Evolutionary conservation across 1,140 invertebrate species (phyloP).

Genomic region (Drosophila aff.): DNA sequence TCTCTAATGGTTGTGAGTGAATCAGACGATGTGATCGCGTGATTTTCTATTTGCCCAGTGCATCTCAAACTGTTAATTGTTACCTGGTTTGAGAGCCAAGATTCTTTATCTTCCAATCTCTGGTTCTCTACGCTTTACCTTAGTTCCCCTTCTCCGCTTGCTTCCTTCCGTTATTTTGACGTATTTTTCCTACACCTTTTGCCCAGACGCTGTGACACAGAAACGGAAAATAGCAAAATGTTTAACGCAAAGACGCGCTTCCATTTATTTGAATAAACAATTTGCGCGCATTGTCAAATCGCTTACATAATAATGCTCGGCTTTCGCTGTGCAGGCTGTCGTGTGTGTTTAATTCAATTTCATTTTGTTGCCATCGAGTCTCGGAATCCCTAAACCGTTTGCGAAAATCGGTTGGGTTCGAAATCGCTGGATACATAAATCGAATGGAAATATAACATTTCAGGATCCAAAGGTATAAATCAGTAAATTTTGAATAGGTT

Average conservation of each 20-base stretch:
- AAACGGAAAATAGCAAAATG: slow-evolving; percentile 53
- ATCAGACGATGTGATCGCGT: slow-evolving; percentile 75
- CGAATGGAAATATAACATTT: neutral
- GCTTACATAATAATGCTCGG: slow-evolving; percentile 61
- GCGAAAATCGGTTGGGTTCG: slow-evolving; percentile 23
- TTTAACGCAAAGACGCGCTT: slow-evolving; percentile 57
- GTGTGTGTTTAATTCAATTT: slow-evolving; percentile 44
- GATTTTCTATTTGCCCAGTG: slow-evolving; percentile 50
- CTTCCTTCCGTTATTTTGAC: neutral
- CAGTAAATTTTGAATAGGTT: no score
- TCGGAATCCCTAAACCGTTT: slow-evolving; percentile 22
- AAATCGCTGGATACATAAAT: slow-evolving; percentile 4
- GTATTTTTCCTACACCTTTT: slow-evolving; percentile 19
- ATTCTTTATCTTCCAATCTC: neutral
- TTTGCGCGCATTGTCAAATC: slow-evolving; percentile 61
- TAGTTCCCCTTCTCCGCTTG: neutral
- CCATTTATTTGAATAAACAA: slow-evolving; percentile 78
- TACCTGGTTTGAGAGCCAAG: slow-evolving; percentile 1
- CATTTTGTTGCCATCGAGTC: slow-evolving; percentile 24
- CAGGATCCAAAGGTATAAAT: neutral
- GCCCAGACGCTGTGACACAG: slow-evolving; percentile 53
- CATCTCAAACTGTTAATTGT: slow-evolving; percentile 52
- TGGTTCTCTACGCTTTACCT: neutral
- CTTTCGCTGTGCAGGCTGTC: slow-evolving; percentile 27
- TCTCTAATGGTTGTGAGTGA: slow-evolving; percentile 70